Evolutionary conservation across 2,797 vertebrate species (phyloP), one percentile per base, ranked within the genome.

Genomic region (Euthynnus affinis): DNA sequence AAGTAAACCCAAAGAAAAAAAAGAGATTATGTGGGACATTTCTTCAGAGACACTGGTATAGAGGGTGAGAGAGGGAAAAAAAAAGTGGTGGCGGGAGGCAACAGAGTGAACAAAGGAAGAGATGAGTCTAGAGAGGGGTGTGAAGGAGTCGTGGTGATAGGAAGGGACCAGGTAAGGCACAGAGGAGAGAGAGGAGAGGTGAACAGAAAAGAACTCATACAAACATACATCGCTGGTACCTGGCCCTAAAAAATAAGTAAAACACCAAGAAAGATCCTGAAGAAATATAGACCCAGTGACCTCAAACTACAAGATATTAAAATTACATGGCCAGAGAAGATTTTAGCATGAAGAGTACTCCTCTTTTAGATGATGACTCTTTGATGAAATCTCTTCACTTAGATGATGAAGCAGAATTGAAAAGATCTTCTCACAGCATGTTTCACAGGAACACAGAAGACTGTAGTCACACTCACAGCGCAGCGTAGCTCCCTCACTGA

Each of bases 1-100:
- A 72, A 81, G 81, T 71, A 81, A 89, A 89, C 53, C 83, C 76
- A 67, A 64, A 74, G 52, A 73, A 80, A 75, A 74, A 15, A 51
- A 25, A 68, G 63, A 72, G 79, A 77, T 88, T 74, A 86, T 70
- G 66, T 76, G 73, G 75, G 27, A 76, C 73, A 70, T 80, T 85
- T 80, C 67, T 71, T 74, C 51, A 49, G 72, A 79, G 56, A 74
- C 0, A 25, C 20, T 10, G 3, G 32, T n/a, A 53, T 12, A 17
- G 61, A 66, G 10, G 59, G 56, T 42, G 84, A 60, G 66, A 52
- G 71, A 66, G 58, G n/a, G n/a, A n/a, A n/a, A n/a, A 78, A 64
- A 57, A 53, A 75, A 68, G 52, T 25, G 80, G 37, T 23, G 75
- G 59, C 9, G 9, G 72, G 73, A 76, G 78, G 68, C 76, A 83